These are phyloP conservation scores for Idaea dimidiata DNA, from an alignment of 2,888 invertebrate genomes.

Conservation along the genomic window DNA sequence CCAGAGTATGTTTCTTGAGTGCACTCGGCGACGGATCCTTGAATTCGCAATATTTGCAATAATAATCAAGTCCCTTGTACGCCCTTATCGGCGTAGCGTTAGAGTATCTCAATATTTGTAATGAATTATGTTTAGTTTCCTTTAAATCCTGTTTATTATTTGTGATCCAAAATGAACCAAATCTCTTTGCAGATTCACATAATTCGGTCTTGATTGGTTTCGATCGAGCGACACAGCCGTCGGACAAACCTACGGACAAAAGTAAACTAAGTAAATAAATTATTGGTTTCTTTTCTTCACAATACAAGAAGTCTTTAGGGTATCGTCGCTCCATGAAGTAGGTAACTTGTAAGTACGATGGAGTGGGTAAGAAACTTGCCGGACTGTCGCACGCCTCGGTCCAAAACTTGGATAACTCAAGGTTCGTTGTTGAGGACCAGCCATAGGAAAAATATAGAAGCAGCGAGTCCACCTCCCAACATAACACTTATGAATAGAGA, in stretches of 20 bases:
- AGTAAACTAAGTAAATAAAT: not conserved
- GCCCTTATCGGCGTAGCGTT: constrained; percentile 57
- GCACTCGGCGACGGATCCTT: constrained; percentile 41
- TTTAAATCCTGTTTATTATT: constrained; percentile 28
- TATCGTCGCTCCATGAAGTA: too few species aligned
- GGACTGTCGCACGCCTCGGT: too few species aligned
- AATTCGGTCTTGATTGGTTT: not conserved
- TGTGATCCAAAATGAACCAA: not conserved
- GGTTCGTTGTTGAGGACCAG: too few species aligned
- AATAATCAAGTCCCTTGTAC: constrained; percentile 44
- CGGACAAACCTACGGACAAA: not conserved
- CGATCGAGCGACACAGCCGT: not conserved
- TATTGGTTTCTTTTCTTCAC: too few species aligned
- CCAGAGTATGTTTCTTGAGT: constrained; percentile 48
- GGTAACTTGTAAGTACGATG: too few species aligned
- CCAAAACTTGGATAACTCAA: too few species aligned
- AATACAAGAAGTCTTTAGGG: constrained; percentile 25
- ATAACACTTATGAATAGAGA: too few species aligned
- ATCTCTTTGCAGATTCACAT: not conserved
- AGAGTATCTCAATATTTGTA: constrained; percentile 43
- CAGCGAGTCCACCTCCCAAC: too few species aligned
- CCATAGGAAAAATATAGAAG: too few species aligned
- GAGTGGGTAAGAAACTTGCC: too few species aligned
- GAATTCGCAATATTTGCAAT: constrained; percentile 47
- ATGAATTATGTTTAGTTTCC: constrained; percentile 46